phyloP scores from a whole-genome alignment of 2,113 vertebrate genomes.

The Ctenodactylus gundi region DNA sequence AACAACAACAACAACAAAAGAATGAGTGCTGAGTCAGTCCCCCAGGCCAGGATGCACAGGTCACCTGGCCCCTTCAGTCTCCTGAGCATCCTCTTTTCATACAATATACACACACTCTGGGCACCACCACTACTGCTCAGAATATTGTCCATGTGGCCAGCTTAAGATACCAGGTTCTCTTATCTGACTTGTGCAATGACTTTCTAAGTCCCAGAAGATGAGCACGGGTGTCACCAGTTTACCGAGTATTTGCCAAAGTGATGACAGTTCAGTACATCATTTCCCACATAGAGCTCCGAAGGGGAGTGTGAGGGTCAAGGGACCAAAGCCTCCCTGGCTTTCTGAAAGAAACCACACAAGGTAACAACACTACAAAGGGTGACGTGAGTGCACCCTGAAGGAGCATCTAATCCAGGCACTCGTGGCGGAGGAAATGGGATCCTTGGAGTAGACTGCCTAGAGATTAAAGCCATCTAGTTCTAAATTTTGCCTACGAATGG shows the following conservation, averaged over 20 bases:
- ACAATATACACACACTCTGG: too few relatives aligned
- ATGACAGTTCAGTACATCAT: not conserved
- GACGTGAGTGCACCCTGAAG: not conserved
- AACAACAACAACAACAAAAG: too few relatives aligned
- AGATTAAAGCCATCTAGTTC: not conserved
- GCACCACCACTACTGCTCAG: too few relatives aligned
- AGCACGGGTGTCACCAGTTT: not conserved
- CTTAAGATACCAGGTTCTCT: not conserved
- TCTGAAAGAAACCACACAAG: not conserved
- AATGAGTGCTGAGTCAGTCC: not conserved
- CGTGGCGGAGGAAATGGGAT: not conserved
- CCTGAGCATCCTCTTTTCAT: too few relatives aligned
- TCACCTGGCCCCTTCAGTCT: not conserved
- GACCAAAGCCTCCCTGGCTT: not conserved
- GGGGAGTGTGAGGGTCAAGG: not conserved
- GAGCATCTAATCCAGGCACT: rapidly evolving
- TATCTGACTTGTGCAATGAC: not conserved
- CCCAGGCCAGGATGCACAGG: not conserved
- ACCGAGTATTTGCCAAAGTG: not conserved
- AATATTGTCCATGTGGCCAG: rapidly evolving
- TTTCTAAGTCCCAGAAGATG: too few relatives aligned
- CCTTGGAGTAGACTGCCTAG: not conserved
- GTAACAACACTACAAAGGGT: not conserved
- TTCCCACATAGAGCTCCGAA: not conserved
- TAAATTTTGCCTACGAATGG: not conserved